Conservation (phyloP, 2,888 invertebrate species). For the Esperia sulphurella region DNA sequence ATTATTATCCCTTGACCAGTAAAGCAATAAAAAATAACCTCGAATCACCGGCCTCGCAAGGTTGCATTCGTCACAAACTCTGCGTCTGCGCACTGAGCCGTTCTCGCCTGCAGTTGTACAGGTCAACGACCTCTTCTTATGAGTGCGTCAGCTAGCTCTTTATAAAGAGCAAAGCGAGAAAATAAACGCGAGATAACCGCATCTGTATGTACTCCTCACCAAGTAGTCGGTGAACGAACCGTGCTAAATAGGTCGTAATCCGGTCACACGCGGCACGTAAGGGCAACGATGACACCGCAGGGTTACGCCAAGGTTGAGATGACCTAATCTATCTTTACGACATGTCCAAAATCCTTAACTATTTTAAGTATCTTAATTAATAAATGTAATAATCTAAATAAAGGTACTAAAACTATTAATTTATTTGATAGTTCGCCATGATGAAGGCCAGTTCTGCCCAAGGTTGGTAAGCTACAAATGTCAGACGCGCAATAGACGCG, state of each 20-base stretch:
- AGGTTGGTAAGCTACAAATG: conserved; percentile 56
- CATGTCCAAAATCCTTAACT: not conserved
- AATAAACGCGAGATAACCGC: conserved; percentile 68
- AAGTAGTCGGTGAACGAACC: conserved; percentile 60
- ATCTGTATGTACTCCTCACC: conserved; percentile 52
- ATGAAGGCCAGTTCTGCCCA: conserved; percentile 38
- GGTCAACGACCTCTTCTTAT: conserved; percentile 59
- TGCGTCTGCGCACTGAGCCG: conserved; percentile 39
- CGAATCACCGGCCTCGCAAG: conserved; percentile 32
- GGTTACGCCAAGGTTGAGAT: conserved; percentile 42
- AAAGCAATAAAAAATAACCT: conserved; percentile 14
- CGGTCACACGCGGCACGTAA: conserved; percentile 46
- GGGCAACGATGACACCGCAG: conserved; percentile 39
- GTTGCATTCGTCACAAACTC: conserved; percentile 52
- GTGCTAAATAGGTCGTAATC: conserved; percentile 57
- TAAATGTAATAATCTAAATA: conserved; percentile 2
- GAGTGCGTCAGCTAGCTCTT: conserved; percentile 70
- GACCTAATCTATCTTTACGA: conserved; percentile 28
- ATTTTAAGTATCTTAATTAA: not conserved
- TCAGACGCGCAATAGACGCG: conserved; percentile 47
- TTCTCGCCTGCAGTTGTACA: conserved; percentile 39
- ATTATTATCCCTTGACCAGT: conserved; percentile 8
- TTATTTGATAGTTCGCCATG: conserved; percentile 33
- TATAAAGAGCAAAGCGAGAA: conserved; percentile 73
- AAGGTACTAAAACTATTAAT: conserved; percentile 36